Conservation (phyloP, 2,797 vertebrate species). For the Oreonectes daqikongensis region DNA sequence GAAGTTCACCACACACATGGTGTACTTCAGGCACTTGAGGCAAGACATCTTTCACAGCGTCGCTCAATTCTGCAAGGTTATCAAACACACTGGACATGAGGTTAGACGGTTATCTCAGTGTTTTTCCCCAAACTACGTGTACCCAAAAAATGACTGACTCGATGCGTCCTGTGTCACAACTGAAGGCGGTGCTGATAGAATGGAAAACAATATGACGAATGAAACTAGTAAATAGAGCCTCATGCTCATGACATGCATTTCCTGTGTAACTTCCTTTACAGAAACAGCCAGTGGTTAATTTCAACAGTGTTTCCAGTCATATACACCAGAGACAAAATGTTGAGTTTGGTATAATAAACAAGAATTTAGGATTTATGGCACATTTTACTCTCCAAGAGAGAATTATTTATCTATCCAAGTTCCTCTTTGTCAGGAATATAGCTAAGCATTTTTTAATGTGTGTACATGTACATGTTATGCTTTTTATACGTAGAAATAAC, state of each 20-base stretch:
- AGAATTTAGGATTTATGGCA: background rate
- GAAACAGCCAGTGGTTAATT: slow-evolving; percentile 3
- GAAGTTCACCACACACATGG: slow-evolving; percentile 80
- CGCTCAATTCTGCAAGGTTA: slow-evolving; percentile 58
- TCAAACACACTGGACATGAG: background rate
- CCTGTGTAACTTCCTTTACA: slow-evolving; percentile 40
- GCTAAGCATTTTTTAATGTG: background rate
- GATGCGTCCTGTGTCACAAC: slow-evolving; percentile 4
- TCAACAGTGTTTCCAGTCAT: no score
- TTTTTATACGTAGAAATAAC: background rate
- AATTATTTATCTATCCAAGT: background rate
- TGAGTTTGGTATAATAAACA: background rate
- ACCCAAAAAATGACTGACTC: slow-evolving; percentile 7
- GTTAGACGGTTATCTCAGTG: background rate
- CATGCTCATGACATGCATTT: slow-evolving; percentile 21
- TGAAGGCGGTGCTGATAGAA: slow-evolving; percentile 4
- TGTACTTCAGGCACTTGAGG: slow-evolving; percentile 79
- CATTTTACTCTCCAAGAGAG: background rate
- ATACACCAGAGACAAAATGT: background rate
- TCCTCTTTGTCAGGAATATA: background rate
- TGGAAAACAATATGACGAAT: background rate
- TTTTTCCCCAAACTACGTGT: background rate
- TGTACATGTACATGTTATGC: background rate
- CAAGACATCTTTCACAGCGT: slow-evolving; percentile 71
- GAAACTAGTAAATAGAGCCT: slow-evolving; percentile 3